Evolutionary conservation across 2,888 invertebrate species (phyloP), one percentile per base, ranked within the genome.

Genomic region (Lepidochrysops patricia): DNA sequence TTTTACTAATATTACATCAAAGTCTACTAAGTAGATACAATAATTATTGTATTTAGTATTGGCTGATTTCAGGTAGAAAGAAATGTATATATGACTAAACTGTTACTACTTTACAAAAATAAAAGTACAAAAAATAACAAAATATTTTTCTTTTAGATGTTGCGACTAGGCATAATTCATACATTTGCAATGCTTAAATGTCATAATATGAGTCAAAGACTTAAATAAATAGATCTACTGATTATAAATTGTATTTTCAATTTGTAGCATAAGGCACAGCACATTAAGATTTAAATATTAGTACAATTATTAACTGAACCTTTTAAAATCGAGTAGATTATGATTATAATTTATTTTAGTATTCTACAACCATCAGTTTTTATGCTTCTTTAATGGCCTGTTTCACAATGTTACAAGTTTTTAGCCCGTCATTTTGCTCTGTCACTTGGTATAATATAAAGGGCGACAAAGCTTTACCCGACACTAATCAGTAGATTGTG

Each of bases 71-170:
- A 15, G 9, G 9, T 7, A 9, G 43, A 43, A 3, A 4, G 9
- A 43, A 43, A 43, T 43, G 43, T 19, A 34, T 34, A 34, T 43
- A 9, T 19, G 35, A 43, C 43, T 43, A 15, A 15, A 29, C 13
- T 12, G 3, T 23, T 57, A 19, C 12, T 27, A 27, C 27, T 57
- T 27, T 29, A 27, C 12, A 27, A 48, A 48, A 57, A 19, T 25
- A 4, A 27, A 57, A 26, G 25, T 57, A 57, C n/a, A 57, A 48
- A 57, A 43, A 48, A 48, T 48, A 26, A 26, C 29, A 29, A 57
- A 43, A 57, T 27, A 57, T 27, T 26, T 37, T 43, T 9, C 2
- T 1, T 9, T 7, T n/a, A n/a, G n/a, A 25, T 48, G 13, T 25
- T 57, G 57, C n/a, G 23, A 57, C 34, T 57, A 57, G 9, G 19